Evolutionary conservation across 2,888 invertebrate genomes (phyloP), one percentile per base, ranked within the genome.

Genomic region (Leptogaster cylindrica): DNA sequence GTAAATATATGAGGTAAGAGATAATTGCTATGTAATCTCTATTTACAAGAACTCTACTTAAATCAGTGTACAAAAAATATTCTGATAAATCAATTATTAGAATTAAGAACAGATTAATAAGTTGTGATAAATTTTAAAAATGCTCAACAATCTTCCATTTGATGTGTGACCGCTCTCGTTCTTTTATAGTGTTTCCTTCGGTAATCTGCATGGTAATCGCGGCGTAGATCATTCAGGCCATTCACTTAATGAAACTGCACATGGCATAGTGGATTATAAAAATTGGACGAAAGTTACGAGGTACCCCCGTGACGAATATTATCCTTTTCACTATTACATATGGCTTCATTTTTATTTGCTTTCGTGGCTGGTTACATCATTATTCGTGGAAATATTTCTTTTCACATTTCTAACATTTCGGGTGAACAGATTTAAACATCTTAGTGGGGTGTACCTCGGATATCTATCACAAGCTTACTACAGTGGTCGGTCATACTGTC

Each of bases 1-100:
- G 89, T 77, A 92, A 92, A 82, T 91, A 89, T 78, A 91, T 91
- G 85, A 90, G 91, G 92, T 92, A 78, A 81, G 58, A 27, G 10
- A 44, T 14, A 14, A 20, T 44, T 44, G 18, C 8, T 7, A 46
- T 23, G 25, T 23, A 31, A 46, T 12, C 46, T 16, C 20, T 23
- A 23, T n/a, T n/a, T n/a, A n/a, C n/a, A 46, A 46, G 10, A 46
- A 23, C 46, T 16, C 20, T 23, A 23, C n/a, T n/a, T n/a, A n/a
- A n/a, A n/a, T n/a, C n/a, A n/a, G n/a, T n/a, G n/a, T n/a, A n/a
- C n/a, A n/a, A n/a, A n/a, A n/a, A n/a, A n/a, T n/a, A n/a, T n/a
- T n/a, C n/a, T n/a, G n/a, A n/a, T n/a, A n/a, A n/a, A n/a, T n/a
- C n/a, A 33, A 46, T 12, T 14, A 50, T 28, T 28, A 23, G 28